A percentile compares a stretch with the other conserved stretches of the same genome.
Evolutionary conservation across 2,113 vertebrate species (phyloP).

Genomic region (Burhinus oedicnemus): DNA sequence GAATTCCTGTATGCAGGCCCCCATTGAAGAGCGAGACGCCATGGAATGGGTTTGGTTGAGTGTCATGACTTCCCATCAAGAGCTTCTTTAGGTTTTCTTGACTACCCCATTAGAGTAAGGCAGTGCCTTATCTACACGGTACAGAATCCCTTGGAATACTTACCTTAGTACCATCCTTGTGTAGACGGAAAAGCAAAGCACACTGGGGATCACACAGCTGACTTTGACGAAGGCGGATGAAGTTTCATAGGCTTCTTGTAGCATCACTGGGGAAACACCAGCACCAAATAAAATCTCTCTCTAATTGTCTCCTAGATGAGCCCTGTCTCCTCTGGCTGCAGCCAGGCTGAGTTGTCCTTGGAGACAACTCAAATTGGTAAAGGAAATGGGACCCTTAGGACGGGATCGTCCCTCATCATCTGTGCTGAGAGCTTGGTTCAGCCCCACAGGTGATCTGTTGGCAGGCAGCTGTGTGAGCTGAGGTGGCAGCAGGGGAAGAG

Average conservation of each 20-base stretch:
- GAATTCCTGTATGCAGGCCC: neutral
- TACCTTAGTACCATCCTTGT: neutral
- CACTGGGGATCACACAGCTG: neutral
- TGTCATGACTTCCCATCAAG: neutral
- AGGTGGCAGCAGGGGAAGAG: neutral
- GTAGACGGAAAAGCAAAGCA: neutral
- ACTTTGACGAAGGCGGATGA: neutral
- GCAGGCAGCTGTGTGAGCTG: neutral
- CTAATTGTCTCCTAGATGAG: neutral
- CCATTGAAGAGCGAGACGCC: fast-evolving
- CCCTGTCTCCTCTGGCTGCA: neutral
- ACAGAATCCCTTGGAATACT: neutral
- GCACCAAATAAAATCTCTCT: neutral
- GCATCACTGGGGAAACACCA: neutral
- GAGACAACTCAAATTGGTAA: neutral
- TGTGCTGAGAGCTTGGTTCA: neutral
- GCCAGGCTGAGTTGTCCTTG: neutral
- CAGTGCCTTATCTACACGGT: neutral
- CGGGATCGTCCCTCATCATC: fast-evolving
- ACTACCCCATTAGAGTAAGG: neutral
- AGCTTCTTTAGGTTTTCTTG: neutral
- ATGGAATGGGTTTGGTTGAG: neutral
- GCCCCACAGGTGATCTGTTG: neutral
- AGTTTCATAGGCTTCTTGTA: fast-evolving
- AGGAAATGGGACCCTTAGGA: neutral